These are phyloP conservation scores for Drosophila bifasciata DNA, from an alignment of 1,140 invertebrate species.

Conservation along the genomic window DNA sequence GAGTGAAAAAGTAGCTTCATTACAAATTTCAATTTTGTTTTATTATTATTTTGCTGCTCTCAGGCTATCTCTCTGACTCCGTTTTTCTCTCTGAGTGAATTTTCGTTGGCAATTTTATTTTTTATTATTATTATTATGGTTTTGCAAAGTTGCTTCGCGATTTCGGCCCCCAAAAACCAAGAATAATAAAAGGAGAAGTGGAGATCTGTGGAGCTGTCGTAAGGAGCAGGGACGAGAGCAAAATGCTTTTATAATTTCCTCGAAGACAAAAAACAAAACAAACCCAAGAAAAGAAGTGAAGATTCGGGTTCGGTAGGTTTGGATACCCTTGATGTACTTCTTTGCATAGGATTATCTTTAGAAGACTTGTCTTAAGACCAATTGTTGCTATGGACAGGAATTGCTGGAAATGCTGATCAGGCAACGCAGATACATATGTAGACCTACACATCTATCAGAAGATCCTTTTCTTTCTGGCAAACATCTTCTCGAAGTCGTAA, in stretches of 20 bases:
- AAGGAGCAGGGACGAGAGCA: not conserved
- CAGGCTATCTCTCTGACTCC: not conserved
- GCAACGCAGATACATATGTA: no score
- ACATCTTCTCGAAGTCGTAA: no score
- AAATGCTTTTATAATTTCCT: constrained; percentile 67
- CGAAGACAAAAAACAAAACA: constrained; percentile 12
- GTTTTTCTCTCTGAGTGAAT: constrained; percentile 8
- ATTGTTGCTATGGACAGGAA: no score
- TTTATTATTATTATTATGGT: constrained; percentile 72
- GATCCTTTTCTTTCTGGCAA: no score
- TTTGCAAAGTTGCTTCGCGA: constrained; percentile 54
- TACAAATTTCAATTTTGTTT: constrained; percentile 82
- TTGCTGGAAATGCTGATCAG: no score
- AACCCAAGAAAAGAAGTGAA: not conserved
- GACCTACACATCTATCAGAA: no score
- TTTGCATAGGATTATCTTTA: no score
- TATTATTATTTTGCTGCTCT: constrained; percentile 59
- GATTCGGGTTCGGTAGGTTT: no score
- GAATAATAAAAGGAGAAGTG: no score
- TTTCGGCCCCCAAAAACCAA: constrained; percentile 28
- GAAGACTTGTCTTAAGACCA: no score
- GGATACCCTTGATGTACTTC: no score
- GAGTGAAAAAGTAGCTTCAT: constrained; percentile 76
- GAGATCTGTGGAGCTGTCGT: not conserved
- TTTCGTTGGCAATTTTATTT: constrained; percentile 66